Evolutionary conservation across 1,140 invertebrate genomes (phyloP).

Genomic region (Odontomachus brunneus): DNA sequence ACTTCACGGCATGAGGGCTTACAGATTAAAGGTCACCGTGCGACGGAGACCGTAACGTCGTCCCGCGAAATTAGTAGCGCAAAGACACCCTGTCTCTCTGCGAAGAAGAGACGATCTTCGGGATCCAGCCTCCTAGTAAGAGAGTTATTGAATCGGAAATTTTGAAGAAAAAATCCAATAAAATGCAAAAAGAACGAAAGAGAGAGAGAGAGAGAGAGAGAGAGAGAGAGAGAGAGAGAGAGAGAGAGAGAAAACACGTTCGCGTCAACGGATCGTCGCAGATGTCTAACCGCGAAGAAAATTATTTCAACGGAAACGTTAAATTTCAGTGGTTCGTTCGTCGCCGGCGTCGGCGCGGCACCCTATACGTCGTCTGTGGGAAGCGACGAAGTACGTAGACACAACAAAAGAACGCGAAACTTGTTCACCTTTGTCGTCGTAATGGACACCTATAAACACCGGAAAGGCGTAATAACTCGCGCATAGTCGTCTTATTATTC

Average conservation of each 20-base stretch:
- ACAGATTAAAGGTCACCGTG: slow-evolving; percentile 39
- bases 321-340: slow-evolving; percentile 67
- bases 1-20: not conserved
- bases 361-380: slow-evolving; percentile 12
- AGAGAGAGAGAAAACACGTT: not conserved
- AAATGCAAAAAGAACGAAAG: not conserved
- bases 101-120: not conserved
- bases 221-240: not conserved
- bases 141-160: not conserved
- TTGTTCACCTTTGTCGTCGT: slow-evolving; percentile 67
- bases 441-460: slow-evolving; percentile 82
- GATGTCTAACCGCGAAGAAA: slow-evolving; percentile 55
- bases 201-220: not conserved
- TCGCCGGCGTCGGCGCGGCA: not conserved
- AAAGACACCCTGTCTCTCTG: not conserved
- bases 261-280: slow-evolving; percentile 12
- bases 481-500: slow-evolving; percentile 78
- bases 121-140: not conserved
- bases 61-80: not conserved
- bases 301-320: slow-evolving; percentile 66
- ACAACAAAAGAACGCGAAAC: slow-evolving; percentile 72
- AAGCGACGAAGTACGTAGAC: slow-evolving; percentile 51
- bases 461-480: slow-evolving; percentile 82
- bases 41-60: not conserved
- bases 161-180: not conserved